phyloP scores from a whole-genome alignment of 2,797 vertebrate genomes.

The Orestias chungarensis region DNA sequence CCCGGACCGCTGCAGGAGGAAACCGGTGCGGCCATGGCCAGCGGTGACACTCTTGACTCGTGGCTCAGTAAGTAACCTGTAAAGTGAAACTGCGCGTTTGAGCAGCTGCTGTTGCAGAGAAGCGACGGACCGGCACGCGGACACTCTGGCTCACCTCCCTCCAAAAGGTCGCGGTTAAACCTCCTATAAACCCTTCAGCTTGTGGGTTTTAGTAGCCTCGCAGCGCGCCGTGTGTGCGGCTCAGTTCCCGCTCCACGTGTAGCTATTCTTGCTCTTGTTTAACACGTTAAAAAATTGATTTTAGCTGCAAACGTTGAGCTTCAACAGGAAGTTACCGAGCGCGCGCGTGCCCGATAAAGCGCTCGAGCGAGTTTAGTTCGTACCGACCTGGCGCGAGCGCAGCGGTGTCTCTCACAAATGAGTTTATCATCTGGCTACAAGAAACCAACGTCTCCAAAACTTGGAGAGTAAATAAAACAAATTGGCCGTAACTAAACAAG shows the following conservation, averaged over 20 bases:
- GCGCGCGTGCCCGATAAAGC: slow-evolving; percentile 24
- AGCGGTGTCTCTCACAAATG: background rate
- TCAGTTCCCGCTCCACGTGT: background rate
- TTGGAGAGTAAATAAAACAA: background rate
- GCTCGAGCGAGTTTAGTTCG: slow-evolving; percentile 7
- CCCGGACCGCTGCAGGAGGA: background rate
- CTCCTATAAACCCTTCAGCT: background rate
- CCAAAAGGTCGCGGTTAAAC: background rate
- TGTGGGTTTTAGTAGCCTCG: fast-evolving
- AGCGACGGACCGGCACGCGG: background rate
- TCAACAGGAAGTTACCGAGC: slow-evolving; percentile 60
- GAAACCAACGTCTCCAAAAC: background rate
- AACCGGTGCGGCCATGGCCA: slow-evolving; percentile 66
- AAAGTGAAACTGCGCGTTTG: background rate
- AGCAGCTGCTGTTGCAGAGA: background rate
- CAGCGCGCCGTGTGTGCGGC: fast-evolving
- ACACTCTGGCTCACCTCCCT: too few relatives aligned
- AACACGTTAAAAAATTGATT: background rate
- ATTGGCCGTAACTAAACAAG: background rate
- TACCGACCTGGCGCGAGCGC: background rate
- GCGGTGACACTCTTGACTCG: slow-evolving; percentile 62
- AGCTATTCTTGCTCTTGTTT: fast-evolving
- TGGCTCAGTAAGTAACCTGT: slow-evolving; percentile 73
- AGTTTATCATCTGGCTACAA: background rate
- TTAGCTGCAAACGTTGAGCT: slow-evolving; percentile 4